A percentile compares a stretch with the other conserved stretches of the same genome.
phyloP scores from a whole-genome alignment of 2,888 invertebrate genomes.

The Drosophila mettleri region DNA sequence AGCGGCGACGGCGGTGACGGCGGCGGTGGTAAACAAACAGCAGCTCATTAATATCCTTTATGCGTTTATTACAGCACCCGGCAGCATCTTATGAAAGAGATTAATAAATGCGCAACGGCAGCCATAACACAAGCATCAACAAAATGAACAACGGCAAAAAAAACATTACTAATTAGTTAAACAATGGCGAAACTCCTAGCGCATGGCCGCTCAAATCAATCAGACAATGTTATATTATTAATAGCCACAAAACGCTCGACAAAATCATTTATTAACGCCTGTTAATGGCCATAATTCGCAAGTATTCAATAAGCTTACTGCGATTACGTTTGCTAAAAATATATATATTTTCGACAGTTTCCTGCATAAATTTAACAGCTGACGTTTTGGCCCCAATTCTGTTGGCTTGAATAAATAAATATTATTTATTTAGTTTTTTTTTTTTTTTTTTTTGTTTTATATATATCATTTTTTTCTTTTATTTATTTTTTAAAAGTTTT shows the following conservation, averaged over 20 bases:
- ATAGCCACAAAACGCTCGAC: slow-evolving; percentile 64
- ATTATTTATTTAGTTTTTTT: not conserved
- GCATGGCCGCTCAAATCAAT: slow-evolving; percentile 64
- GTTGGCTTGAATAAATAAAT: slow-evolving; percentile 16
- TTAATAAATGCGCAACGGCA: slow-evolving; percentile 62
- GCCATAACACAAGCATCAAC: slow-evolving; percentile 6
- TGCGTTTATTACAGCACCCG: slow-evolving; percentile 71
- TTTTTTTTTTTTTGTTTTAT: not conserved
- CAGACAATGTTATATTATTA: slow-evolving; percentile 61
- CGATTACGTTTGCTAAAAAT: not conserved
- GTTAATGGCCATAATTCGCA: slow-evolving; percentile 45
- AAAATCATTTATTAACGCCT: slow-evolving; percentile 37
- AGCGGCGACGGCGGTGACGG: too few relatives aligned
- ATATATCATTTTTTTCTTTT: too few relatives aligned
- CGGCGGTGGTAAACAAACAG: slow-evolving; percentile 57
- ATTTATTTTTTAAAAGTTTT: too few relatives aligned
- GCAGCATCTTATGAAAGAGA: slow-evolving; percentile 64
- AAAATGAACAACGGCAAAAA: not conserved
- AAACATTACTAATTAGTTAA: slow-evolving; percentile 57
- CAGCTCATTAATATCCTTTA: slow-evolving; percentile 79
- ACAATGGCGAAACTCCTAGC: slow-evolving; percentile 43
- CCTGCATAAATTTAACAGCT: slow-evolving; percentile 26
- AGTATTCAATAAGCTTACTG: not conserved
- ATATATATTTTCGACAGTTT: not conserved
- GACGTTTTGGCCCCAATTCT: slow-evolving; percentile 64